A percentile compares a stretch with the other conserved stretches of the same genome.
These are phyloP conservation scores for Parazoanthus atlanticus DNA, from an alignment of 92 coral and sea anemone genomes.

Conservation along the genomic window DNA sequence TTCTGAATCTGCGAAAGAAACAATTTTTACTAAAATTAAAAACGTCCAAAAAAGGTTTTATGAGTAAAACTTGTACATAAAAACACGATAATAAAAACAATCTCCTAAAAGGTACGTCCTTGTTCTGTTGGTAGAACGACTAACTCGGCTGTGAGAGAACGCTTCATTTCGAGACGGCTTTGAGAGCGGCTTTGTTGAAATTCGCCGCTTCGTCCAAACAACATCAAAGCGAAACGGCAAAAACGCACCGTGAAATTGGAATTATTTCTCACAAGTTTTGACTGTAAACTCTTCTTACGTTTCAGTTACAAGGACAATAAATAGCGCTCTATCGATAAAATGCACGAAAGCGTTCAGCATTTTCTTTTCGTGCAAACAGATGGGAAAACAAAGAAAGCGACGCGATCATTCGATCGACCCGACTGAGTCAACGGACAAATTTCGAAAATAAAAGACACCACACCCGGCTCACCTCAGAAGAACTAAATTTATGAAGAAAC, in stretches of 20 bases:
- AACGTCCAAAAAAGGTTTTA: background rate
- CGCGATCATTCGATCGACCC: constrained; percentile 7
- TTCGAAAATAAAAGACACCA: background rate
- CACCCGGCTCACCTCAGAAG: too few species aligned
- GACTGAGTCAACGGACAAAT: background rate
- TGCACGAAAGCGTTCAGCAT: background rate
- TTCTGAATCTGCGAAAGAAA: background rate
- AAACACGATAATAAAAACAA: background rate
- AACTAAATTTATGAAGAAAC: background rate
- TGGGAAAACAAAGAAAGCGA: constrained; percentile 16
- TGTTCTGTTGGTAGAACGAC: background rate
- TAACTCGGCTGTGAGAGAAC: background rate
- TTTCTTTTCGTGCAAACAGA: constrained; percentile 16
- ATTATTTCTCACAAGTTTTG: background rate
- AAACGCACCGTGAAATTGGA: constrained; percentile 13
- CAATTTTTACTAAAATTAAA: too few species aligned
- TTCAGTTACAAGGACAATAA: background rate
- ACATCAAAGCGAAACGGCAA: background rate
- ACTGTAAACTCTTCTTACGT: background rate
- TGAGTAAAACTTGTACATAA: background rate
- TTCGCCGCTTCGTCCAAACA: constrained; percentile 2
- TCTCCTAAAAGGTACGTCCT: background rate
- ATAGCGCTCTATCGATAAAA: background rate
- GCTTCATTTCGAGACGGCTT: background rate
- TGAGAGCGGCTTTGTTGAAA: constrained; percentile 19